A percentile compares a stretch with the other conserved stretches of the same genome.
These are phyloP conservation scores for Phycodurus eques DNA, from an alignment of 2,113 vertebrate species.

Conservation along the genomic window DNA sequence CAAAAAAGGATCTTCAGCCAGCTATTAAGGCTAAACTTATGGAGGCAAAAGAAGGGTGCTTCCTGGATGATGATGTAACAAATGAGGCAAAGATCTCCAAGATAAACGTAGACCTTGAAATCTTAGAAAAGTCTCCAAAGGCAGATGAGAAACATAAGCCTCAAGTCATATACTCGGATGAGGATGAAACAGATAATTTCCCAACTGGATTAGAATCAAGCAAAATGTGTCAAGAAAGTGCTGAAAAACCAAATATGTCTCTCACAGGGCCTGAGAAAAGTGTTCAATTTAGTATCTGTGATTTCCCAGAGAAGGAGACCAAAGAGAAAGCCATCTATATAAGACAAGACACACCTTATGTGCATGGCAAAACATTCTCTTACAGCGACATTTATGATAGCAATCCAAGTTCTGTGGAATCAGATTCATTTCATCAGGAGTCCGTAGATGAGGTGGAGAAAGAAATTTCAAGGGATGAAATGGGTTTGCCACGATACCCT, in stretches of 20 bases:
- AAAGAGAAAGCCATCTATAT: constrained; percentile 71
- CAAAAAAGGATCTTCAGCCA: constrained; percentile 66
- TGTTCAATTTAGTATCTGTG: constrained; percentile 71
- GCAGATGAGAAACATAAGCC: constrained; percentile 45
- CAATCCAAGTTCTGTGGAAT: constrained; percentile 69
- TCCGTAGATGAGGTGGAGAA: constrained; percentile 54
- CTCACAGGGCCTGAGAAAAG: constrained; percentile 66
- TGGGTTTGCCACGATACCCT: constrained; percentile 9
- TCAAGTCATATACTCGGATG: constrained; percentile 58
- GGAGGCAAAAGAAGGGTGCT: constrained; percentile 86
- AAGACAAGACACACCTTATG: constrained; percentile 91
- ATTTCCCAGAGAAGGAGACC: constrained; percentile 64
- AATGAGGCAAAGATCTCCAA: constrained; percentile 62
- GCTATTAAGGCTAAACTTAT: constrained; percentile 74
- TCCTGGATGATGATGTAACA: constrained; percentile 83
- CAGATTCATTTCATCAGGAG: constrained; percentile 60
- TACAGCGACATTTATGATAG: constrained; percentile 89
- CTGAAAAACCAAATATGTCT: constrained; percentile 30
- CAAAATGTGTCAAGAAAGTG: constrained; percentile 24
- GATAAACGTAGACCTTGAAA: constrained; percentile 37
- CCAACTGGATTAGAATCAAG: constrained; percentile 31
- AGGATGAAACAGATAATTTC: constrained; percentile 44
- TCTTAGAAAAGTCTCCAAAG: constrained; percentile 41
- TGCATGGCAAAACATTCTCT: constrained; percentile 88
- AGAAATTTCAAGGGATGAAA: constrained; percentile 31